Conservation (phyloP, 1,140 invertebrate species). For the Nasonia giraulti region DNA sequence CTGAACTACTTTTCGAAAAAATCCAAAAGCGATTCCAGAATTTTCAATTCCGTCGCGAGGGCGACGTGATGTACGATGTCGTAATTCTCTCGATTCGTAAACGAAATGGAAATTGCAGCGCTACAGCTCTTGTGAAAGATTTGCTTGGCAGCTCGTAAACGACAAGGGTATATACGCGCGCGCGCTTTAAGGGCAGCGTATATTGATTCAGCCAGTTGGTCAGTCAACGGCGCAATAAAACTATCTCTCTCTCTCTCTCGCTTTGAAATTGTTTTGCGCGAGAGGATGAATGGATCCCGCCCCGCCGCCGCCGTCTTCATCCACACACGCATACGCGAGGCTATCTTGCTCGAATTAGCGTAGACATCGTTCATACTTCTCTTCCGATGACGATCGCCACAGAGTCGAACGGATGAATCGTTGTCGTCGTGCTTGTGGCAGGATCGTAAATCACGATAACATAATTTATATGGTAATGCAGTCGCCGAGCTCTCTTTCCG, state of each 20-base stretch:
- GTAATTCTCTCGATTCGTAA: neutral
- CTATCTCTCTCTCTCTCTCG: neutral
- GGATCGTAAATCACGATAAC: constrained; percentile 71
- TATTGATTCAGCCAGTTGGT: neutral
- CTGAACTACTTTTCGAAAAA: neutral
- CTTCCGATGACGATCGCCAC: constrained; percentile 49
- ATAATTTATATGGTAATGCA: constrained; percentile 73
- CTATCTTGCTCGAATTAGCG: constrained; percentile 16
- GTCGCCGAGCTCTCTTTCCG: neutral
- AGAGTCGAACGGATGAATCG: neutral
- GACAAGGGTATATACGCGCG: neutral
- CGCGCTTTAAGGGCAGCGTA: neutral
- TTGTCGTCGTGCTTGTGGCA: constrained; percentile 5
- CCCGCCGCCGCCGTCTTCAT: constrained; percentile 29
- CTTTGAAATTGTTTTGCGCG: constrained; percentile 3
- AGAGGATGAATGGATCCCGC: neutral
- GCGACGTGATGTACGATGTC: neutral
- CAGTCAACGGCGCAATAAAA: neutral
- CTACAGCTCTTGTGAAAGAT: neutral
- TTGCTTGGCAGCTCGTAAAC: constrained; percentile 8
- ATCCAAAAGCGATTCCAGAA: neutral
- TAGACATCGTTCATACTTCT: constrained; percentile 50
- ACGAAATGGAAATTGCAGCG: neutral
- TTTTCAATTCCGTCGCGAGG: neutral
- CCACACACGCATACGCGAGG: neutral